Evolutionary conservation across 2,888 invertebrate genomes (phyloP), one percentile per base, ranked within the genome.

Genomic region (Coleophora flavipennella): DNA sequence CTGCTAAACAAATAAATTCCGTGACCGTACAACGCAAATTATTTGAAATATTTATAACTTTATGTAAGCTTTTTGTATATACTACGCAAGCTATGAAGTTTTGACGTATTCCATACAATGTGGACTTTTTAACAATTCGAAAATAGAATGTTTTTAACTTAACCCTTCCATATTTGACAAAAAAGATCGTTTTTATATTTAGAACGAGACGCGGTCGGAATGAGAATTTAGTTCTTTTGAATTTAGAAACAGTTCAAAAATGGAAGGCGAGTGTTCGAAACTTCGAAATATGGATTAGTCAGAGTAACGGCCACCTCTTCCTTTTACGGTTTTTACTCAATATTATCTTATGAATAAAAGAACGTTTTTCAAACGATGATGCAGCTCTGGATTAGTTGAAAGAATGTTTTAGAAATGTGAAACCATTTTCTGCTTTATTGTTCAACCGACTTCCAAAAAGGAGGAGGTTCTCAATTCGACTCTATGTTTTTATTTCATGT

Each of bases 101-200:
- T 80, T 79, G 81, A 83, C 80, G 80, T 81, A 83, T 81, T 81
- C 78, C 75, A 81, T 79, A 81, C 81, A 83, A 83, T 81, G 81
- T 81, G 66, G 73, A 76, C 77, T 81, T 84, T 83, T 83, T 80
- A 81, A 83, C 77, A 78, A 80, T 79, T 83, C 79, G 46, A 83
- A 84, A 84, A 84, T 84, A 84, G 83, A 84, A 81, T 71, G 80
- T 81, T 83, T 81, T 81, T 79, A 80, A 81, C 80, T 77, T 80
- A 83, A 83, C 83, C 83, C 83, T 84, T 83, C 83, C 83, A 80
- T 81, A 83, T 83, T 83, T 81, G 79, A 80, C 80, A 79, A 80
- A 83, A 81, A 81, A 74, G 67, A 70, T 62, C 58, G 73, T 74
- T 55, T 79, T 78, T 80, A 81, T 74, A 83, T 81, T 81, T 81